These are phyloP conservation scores for Psittacula derbiana DNA, from an alignment of 2,797 vertebrate species.

Conservation along the genomic window DNA sequence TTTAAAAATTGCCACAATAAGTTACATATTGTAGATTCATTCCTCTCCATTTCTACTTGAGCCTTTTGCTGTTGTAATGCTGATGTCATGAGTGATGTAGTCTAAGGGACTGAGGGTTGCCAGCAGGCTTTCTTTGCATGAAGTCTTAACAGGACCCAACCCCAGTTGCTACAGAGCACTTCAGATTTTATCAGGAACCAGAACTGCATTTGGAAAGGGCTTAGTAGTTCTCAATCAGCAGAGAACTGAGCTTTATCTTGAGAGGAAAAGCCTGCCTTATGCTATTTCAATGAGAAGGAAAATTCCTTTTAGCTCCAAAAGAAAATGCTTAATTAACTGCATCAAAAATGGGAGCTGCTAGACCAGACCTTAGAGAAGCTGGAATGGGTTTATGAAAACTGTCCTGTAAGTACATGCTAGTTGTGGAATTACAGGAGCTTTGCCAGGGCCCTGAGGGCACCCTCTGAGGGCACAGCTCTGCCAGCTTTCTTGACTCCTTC, in stretches of 20 bases:
- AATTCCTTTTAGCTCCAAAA: neutral
- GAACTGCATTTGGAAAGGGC: neutral
- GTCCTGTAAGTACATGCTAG: neutral
- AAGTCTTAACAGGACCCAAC: neutral
- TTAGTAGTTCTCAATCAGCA: neutral
- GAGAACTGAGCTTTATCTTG: neutral
- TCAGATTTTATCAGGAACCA: neutral
- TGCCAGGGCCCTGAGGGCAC: neutral
- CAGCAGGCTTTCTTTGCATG: neutral
- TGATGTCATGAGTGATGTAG: neutral
- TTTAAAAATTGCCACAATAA: conserved; percentile 25
- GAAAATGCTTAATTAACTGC: neutral
- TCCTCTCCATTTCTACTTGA: neutral
- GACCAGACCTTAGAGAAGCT: neutral
- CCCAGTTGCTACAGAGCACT: neutral
- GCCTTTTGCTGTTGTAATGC: neutral
- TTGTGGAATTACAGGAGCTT: neutral
- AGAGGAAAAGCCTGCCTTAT: neutral
- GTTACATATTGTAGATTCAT: neutral
- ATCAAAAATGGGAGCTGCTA: neutral
- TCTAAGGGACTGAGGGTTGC: neutral
- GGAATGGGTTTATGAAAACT: neutral
- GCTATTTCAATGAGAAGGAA: neutral
- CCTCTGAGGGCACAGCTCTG: neutral
- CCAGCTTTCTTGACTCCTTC: neutral